Conservation (phyloP, 2,888 invertebrate species). For the Dichetophora obliterata region DNA sequence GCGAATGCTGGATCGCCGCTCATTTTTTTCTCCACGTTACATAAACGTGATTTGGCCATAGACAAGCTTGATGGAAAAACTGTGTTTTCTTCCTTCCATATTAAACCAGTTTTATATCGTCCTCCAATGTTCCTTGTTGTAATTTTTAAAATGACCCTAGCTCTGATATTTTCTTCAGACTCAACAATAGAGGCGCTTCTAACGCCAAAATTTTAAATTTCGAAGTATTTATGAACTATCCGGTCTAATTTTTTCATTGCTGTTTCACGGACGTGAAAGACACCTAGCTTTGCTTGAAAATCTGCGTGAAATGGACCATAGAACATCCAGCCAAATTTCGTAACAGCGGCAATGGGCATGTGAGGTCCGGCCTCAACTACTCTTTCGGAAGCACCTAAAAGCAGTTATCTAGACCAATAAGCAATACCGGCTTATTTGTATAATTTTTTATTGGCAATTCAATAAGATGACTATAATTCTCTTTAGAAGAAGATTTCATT, state of each 20-base stretch:
- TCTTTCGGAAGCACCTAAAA: not conserved
- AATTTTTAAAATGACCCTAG: not conserved
- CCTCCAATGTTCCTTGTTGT: not conserved
- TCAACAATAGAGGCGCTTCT: not conserved
- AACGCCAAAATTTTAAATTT: not conserved
- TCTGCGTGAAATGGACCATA: not conserved
- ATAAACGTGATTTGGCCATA: not conserved
- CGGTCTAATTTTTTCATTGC: not conserved
- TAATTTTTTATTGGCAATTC: not conserved
- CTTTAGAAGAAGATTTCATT: not conserved
- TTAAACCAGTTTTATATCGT: not conserved
- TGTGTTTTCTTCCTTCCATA: not conserved
- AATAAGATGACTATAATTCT: not conserved
- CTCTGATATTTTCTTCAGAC: not conserved
- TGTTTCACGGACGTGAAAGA: not conserved
- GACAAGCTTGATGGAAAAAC: not conserved
- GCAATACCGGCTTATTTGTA: not conserved
- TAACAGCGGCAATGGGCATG: not conserved
- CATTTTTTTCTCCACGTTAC: slow-evolving; percentile 3
- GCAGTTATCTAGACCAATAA: slow-evolving; percentile 2
- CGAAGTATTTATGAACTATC: not conserved
- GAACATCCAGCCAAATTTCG: not conserved
- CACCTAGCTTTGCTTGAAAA: not conserved
- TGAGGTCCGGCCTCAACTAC: not conserved
- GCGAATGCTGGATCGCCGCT: not conserved